Evolutionary conservation across 1,140 invertebrate species (phyloP).

Genomic region (Stegodyphus dumicola): DNA sequence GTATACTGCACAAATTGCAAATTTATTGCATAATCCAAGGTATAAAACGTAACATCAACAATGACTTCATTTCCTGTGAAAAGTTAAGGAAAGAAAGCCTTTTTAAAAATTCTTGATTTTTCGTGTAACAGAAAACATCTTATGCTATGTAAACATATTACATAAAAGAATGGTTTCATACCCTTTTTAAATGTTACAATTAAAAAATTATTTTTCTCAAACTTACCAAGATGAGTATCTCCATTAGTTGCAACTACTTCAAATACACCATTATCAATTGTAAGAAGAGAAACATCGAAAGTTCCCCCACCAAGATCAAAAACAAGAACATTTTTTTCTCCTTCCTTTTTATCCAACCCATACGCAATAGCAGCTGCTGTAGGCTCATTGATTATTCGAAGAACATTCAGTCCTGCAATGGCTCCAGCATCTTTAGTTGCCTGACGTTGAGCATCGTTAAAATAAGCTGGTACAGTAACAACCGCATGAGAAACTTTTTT

Average conservation of each 20-base stretch:
- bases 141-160: too few species aligned
- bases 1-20: too few species aligned
- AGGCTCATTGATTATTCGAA: conserved; percentile 99
- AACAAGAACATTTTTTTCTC: conserved; percentile 98
- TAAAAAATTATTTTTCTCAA: not conserved
- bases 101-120: too few species aligned
- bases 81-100: too few species aligned
- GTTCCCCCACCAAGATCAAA: conserved; percentile 99
- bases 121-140: too few species aligned
- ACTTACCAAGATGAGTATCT: conserved; percentile 88
- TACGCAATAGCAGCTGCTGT: conserved; percentile 99
- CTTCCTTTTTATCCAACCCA: conserved; percentile 98
- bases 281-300: conserved; percentile 98
- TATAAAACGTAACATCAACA: too few species aligned
- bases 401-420: conserved; percentile 92
- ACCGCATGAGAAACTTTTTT: conserved; percentile 96
- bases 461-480: conserved; percentile 98
- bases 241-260: conserved; percentile 95
- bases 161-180: not conserved
- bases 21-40: too few species aligned
- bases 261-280: conserved; percentile 97
- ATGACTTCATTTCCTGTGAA: too few species aligned
- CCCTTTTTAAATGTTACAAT: not conserved
- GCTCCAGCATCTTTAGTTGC: conserved; percentile 87
- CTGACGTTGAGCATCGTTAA: conserved; percentile 98